A percentile compares a stretch with the other conserved stretches of the same genome.
Conservation (phyloP, 2,113 vertebrate species). For the Panthera tigris region DNA sequence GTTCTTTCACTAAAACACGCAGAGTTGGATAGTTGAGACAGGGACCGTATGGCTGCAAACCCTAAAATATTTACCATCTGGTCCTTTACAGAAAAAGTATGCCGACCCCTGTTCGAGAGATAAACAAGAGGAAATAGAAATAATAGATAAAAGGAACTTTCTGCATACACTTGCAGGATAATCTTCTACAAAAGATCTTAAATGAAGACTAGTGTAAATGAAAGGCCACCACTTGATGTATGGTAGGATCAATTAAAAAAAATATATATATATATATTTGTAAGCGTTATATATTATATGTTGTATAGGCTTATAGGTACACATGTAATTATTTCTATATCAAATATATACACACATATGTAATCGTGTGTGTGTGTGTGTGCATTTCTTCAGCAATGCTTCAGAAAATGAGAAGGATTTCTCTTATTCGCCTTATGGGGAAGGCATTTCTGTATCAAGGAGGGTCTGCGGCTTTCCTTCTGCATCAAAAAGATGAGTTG, state of each 20-base stretch:
- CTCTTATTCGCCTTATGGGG: not conserved
- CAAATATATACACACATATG: not conserved
- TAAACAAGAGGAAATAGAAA: not conserved
- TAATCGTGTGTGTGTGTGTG: too few relatives aligned
- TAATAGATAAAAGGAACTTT: not conserved
- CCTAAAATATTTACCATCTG: constrained; percentile 17
- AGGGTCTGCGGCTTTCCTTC: not conserved
- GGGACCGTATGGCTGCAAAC: not conserved
- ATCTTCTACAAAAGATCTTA: not conserved
- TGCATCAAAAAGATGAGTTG: not conserved
- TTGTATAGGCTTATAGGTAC: not conserved
- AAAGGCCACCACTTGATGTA: not conserved
- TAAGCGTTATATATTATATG: not conserved
- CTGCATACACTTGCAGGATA: not conserved
- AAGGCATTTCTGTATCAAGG: not conserved
- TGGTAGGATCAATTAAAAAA: not conserved
- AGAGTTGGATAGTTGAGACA: not conserved
- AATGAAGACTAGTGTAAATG: not conserved
- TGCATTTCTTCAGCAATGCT: not conserved
- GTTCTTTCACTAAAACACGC: not conserved
- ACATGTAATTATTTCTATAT: not conserved
- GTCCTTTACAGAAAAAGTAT: not conserved
- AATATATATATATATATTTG: too few relatives aligned
- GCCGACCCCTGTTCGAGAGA: not conserved
- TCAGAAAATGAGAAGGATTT: not conserved